Evolutionary conservation across 1,140 invertebrate species (phyloP), one percentile per base, ranked within the genome.

Genomic region (Hyphantria cunea): DNA sequence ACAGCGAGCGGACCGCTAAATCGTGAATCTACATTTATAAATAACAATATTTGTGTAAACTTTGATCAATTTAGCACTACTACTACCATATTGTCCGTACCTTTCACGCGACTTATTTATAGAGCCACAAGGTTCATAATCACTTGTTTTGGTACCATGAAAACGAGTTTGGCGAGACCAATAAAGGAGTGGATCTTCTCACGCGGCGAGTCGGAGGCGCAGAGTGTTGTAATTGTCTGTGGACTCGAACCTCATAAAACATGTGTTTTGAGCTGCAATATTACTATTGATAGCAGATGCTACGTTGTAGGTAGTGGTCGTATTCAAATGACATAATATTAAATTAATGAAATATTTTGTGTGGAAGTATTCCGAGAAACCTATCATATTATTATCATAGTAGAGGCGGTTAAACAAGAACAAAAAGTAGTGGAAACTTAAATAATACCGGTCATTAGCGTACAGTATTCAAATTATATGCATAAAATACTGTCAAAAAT

Each of bases 221-320:
- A 72, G 73, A 61, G 70, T 71, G 68, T 76, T 82, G 72, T 82
- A 82, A 82, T 82, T 80, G 77, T 70, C 68, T 73, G 73, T 67
- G 75, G 59, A 42, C 37, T 56, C 55, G 31, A 70, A 64, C 45
- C 59, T 68, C 58, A 73, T 76, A 74, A 78, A 81, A 64, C 64
- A 78, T 66, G 47, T 33, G 69, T 59, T 68, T 53, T 58, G 70
- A 65, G 66, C 74, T 75, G 76, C 70, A 77, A 81, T 77, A 78
- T 75, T 64, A 15, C 33, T 47, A 66, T 66, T 66, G 68, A 17
- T 34, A 53, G 5, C 17, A 61, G 13, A 48, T 32, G 65, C 42
- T 48, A 50, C 48, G 45, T 15, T 8, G 25, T 31, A 48, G 25
- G 45, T 48, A 12, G n/a, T 44, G 41, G 41, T 13, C 7, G 2